Evolutionary conservation across 2,888 invertebrate genomes (phyloP), one percentile per base, ranked within the genome.

Genomic region (Drosophila austrosaltans): DNA sequence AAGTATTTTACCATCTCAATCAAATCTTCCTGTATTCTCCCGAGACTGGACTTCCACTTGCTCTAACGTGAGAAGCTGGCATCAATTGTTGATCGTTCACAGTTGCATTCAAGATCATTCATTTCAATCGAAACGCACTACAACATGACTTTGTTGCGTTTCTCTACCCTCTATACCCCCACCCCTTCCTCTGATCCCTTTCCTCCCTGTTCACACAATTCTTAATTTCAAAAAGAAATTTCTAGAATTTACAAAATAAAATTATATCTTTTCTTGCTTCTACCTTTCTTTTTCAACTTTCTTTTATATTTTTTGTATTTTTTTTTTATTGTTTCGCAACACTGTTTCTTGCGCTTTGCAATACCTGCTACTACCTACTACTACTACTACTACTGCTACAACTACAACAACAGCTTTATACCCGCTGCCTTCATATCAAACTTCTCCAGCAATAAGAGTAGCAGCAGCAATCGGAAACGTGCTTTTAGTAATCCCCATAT

Each of bases 401-500:
- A 12, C n/a, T n/a, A 39, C 63, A 48, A 61, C 39, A 58, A 39
- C 66, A 86, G 83, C 78, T 86, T 75, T 56, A 42, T 22, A 12
- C 67, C 53, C 66, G 64, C 53, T 64, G 64, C 57, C 25, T 22
- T 66, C 36, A 53, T 57, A 63, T 30, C 53, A 30, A 30, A 53
- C 42, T 40, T 39, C 28, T 25, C 22, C 44, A 56, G 36, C 48
- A 66, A 62, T 60, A 56, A 5, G n/a, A 78, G 30, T 6, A 30
- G 30, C 30, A 30, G 36, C 66, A 74, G 73, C 66, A 86, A 78
- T 78, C 89, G 91, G 61, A 90, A 89, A 40, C 78, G 91, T 30
- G 91, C 91, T 61, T 89, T 90, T 69, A 92, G 90, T 72, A 92
- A 91, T 59, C 91, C 92, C 1, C 88, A 90, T 53, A 81, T 91